Base-by-base conservation (phyloP, 1,140 invertebrate species). In the Drosophila arawakana region DNA sequence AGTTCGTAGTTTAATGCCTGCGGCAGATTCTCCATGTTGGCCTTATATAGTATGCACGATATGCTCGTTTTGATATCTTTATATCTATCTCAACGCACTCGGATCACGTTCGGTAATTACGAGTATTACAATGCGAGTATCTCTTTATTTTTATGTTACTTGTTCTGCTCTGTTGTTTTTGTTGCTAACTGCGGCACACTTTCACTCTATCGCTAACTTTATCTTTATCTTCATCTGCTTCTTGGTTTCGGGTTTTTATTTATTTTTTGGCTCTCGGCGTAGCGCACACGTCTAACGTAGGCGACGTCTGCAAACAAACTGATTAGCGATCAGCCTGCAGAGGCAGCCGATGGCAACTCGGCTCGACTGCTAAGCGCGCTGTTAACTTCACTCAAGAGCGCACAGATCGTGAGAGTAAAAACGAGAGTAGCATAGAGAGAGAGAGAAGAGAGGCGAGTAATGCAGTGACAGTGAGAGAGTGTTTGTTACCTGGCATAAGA, bases 1-100 rank as follows among this genome's bases (percentile, higher is more conserved):
- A 78, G 83, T 43, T 91, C 85, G 81, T 84, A 91, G 78, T 90
- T 88, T 34, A 91, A 81, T 91, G 90, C 72, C 54, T 77, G 82
- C 57, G 80, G 79, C 68, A 90, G 68, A 37, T 57, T 66, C 69
- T 90, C 90, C 90, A 91, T 91, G 30, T 49, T 71, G 49, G 34
- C 35, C 81, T 80, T 71, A 62, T 85, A 81, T 74, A 55, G 15
- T 21, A 41, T 21, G 5, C 7, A 30, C 25, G 25, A 34, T 54
- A 54, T 9, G 30, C 11, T 54, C 21, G 30, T 35, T 54, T 35
- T 35, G n/a, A 30, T 35, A 54, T 35, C 30, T 37, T 4, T 35
- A 30, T 52, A 8, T 6, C 39, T 35, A 25, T 6, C 50, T 54
- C 10, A 10, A 37, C 34, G 59, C 30, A 35, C 44, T 35, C 39